Percentiles rank a stretch among this genome's conserved stretches.
Conservation (phyloP, 2,797 vertebrate species). For the Danio tinwini region DNA sequence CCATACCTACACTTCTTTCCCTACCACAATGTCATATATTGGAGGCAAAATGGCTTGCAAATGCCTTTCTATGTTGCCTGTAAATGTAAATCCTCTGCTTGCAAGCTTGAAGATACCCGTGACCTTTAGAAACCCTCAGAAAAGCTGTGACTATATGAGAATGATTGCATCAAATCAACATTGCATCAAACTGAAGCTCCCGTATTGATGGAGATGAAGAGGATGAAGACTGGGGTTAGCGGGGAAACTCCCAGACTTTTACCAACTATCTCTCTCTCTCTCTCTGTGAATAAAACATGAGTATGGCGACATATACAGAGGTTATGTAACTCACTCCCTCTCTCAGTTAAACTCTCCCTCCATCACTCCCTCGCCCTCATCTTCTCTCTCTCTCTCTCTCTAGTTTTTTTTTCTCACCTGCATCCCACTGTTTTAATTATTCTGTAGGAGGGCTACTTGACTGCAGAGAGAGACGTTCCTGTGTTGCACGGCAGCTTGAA, state of each 20-base stretch:
- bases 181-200: neutral
- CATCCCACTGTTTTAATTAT: conserved; percentile 54
- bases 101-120: neutral
- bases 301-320: conserved; percentile 10
- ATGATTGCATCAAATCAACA: neutral
- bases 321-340: conserved; percentile 24
- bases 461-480: conserved; percentile 25
- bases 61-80: neutral
- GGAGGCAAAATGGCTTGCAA: conserved; percentile 12
- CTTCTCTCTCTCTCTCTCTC: neutral
- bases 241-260: conserved; percentile 17
- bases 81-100: neutral
- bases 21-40: neutral
- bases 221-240: conserved; percentile 5
- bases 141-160: neutral
- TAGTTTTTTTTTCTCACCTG: conserved; percentile 25
- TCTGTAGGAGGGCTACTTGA: conserved; percentile 37
- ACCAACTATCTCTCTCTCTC: neutral
- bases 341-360: neutral
- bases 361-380: conserved; percentile 8
- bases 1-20: neutral
- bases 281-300: conserved; percentile 33
- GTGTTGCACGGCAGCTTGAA: neutral
- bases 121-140: conserved; percentile 12
- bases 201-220: neutral